Conservation (phyloP, 2,888 invertebrate species). For the Schizaphis graminum region DNA sequence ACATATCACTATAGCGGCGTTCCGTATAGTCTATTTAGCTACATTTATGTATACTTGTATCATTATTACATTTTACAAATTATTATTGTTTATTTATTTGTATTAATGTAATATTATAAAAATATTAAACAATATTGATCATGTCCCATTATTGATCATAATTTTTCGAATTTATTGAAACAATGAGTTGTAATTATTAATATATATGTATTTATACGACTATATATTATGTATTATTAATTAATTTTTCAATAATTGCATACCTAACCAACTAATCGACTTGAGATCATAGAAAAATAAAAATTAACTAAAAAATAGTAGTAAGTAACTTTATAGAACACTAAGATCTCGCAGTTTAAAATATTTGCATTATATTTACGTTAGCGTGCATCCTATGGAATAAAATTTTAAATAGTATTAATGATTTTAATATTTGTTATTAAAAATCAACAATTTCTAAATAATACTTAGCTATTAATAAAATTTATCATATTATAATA, state of each 20-base stretch:
- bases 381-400: background rate
- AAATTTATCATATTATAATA: background rate
- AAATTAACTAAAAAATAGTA: background rate
- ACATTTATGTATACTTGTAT: background rate
- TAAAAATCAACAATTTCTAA: background rate
- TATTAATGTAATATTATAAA: background rate
- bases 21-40: slow-evolving; percentile 23
- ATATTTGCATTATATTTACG: background rate
- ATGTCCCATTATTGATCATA: background rate
- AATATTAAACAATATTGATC: background rate
- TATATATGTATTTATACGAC: background rate
- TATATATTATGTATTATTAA: background rate
- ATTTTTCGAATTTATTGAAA: background rate
- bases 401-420: background rate
- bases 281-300: background rate
- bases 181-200: background rate
- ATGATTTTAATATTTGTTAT: background rate
- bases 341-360: background rate
- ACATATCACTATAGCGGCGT: background rate
- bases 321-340: background rate
- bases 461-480: background rate
- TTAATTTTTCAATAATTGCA: background rate
- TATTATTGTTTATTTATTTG: background rate
- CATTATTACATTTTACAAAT: background rate
- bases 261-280: background rate